phyloP scores from a whole-genome alignment of 1,140 invertebrate genomes.

The Drosophila obscura region DNA sequence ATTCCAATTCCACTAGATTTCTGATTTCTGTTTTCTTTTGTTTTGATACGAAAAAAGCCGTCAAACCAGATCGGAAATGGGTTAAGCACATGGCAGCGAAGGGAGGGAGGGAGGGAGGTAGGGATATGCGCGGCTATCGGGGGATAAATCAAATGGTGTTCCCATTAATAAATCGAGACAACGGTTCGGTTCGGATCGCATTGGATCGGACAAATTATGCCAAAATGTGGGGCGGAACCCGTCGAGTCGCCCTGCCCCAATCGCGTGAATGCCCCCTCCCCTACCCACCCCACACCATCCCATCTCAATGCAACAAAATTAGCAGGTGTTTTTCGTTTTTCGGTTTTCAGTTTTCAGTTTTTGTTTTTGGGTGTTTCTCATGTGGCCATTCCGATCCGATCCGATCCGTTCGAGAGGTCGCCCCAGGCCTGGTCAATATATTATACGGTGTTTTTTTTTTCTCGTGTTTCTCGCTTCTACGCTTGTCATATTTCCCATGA shows the following conservation, averaged over 20 bases:
- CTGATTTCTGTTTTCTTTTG: constrained; percentile 34
- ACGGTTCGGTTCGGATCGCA: neutral
- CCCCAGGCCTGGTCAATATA: constrained; percentile 30
- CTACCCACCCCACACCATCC: neutral
- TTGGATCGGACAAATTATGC: constrained; percentile 39
- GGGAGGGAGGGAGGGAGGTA: too few relatives aligned
- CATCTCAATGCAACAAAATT: constrained; percentile 49
- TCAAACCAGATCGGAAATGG: constrained; percentile 55
- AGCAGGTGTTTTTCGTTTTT: constrained; percentile 58
- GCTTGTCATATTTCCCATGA: constrained; percentile 76
- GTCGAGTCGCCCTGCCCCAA: constrained; percentile 23
- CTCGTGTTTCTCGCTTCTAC: constrained; percentile 43
- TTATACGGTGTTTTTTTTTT: constrained; percentile 22
- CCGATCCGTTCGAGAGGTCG: constrained; percentile 14
- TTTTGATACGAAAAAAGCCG: constrained; percentile 32
- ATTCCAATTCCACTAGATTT: constrained; percentile 3
- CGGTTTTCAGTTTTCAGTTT: neutral
- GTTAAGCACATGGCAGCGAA: constrained; percentile 21
- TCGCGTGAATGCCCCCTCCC: constrained; percentile 26
- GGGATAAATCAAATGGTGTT: constrained; percentile 40
- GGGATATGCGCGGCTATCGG: constrained; percentile 18
- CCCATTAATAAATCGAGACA: constrained; percentile 57
- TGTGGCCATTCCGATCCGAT: constrained; percentile 28
- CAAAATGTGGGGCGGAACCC: constrained; percentile 57
- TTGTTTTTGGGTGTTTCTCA: constrained; percentile 48